Evolutionary conservation across 2,888 invertebrate genomes (phyloP).

Genomic region (Timema podura): DNA sequence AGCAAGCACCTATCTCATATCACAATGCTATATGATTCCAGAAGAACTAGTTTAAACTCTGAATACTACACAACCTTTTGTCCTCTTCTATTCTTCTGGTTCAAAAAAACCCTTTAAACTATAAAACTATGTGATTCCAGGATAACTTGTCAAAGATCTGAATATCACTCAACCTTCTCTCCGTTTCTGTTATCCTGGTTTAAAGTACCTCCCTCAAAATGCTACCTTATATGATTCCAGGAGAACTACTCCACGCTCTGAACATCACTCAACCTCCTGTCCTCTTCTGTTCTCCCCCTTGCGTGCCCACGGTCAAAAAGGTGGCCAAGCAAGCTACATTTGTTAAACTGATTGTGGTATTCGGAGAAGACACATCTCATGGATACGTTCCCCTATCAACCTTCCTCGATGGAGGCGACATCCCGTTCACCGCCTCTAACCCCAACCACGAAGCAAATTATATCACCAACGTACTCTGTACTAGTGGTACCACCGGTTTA

Average conservation of each 20-base stretch:
- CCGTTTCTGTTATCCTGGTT: too few relatives aligned
- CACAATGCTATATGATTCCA: too few relatives aligned
- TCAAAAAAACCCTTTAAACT: too few relatives aligned
- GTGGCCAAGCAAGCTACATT: slow-evolving; percentile 51
- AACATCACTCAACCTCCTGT: slow-evolving; percentile 65
- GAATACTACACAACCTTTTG: too few relatives aligned
- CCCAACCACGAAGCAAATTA: slow-evolving; percentile 35
- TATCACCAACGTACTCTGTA: slow-evolving; percentile 63
- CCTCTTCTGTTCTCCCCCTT: slow-evolving; percentile 61
- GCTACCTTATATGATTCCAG: too few relatives aligned
- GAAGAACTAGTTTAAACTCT: too few relatives aligned
- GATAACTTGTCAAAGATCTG: too few relatives aligned
- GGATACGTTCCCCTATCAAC: slow-evolving; percentile 11
- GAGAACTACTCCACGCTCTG: slow-evolving; percentile 64
- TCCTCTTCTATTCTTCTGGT: too few relatives aligned
- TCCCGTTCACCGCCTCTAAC: slow-evolving; percentile 14
- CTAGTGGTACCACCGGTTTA: slow-evolving; percentile 81
- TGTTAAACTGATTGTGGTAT: slow-evolving; percentile 54
- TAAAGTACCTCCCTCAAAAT: too few relatives aligned
- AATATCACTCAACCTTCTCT: too few relatives aligned
- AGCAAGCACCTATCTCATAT: too few relatives aligned
- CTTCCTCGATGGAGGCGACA: slow-evolving; percentile 9
- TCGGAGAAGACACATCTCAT: slow-evolving; percentile 45
- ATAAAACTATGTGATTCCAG: too few relatives aligned
- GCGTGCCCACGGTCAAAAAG: slow-evolving; percentile 54